Evolutionary conservation across 2,113 vertebrate species (phyloP).

Genomic region (Chrysemys picta): DNA sequence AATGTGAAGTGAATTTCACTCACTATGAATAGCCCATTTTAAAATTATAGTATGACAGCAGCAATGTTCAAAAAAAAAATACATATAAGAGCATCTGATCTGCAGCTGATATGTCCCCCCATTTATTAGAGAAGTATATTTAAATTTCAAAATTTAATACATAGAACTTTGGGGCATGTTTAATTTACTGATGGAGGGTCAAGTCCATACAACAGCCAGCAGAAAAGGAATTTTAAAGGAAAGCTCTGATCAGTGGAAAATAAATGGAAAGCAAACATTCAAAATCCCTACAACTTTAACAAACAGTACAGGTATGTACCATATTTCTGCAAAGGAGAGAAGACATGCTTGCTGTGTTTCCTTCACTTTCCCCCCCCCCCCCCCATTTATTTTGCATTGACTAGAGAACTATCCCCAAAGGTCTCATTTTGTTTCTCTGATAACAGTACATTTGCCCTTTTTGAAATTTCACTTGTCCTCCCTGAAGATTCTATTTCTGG

Average conservation of each 20-base stretch:
- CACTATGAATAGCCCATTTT: background rate
- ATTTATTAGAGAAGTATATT: background rate
- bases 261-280: no score
- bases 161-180: background rate
- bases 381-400: background rate
- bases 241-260: background rate
- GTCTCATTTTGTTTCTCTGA: background rate
- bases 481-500: constrained; percentile 24
- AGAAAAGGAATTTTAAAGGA: background rate
- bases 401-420: background rate
- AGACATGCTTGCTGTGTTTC: background rate
- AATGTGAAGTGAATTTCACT: background rate
- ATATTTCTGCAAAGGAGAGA: background rate
- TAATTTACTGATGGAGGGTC: background rate
- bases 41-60: background rate
- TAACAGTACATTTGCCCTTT: background rate
- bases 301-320: no score
- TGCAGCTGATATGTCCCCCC: background rate
- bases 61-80: no score
- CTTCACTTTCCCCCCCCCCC: background rate
- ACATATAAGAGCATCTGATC: background rate
- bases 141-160: background rate
- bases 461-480: background rate
- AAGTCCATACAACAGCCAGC: background rate
- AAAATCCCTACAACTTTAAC: no score